These are phyloP conservation scores for Dinothrombium tinctorium DNA, from an alignment of 1,140 invertebrate genomes.

Conservation along the genomic window DNA sequence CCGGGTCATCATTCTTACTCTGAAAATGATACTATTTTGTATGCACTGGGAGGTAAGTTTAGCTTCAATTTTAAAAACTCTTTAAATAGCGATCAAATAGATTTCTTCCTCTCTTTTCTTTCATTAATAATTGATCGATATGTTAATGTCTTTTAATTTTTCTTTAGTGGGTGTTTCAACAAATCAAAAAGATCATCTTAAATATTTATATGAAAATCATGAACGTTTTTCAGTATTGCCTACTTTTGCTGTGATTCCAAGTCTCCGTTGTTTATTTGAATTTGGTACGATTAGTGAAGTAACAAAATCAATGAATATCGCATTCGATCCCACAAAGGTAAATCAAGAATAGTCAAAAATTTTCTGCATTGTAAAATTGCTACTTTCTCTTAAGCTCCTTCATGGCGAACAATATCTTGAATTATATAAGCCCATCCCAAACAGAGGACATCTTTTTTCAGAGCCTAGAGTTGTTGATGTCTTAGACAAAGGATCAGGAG, in stretches of 20 bases:
- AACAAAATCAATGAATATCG: slow-evolving; percentile 36
- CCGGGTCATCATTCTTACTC: slow-evolving; percentile 31
- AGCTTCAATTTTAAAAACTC: too few species aligned
- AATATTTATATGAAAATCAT: slow-evolving; percentile 70
- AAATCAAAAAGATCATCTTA: slow-evolving; percentile 39
- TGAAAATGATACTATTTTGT: slow-evolving; percentile 53
- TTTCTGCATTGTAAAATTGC: too few species aligned
- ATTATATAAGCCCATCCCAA: slow-evolving; percentile 45
- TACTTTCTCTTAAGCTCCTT: too few species aligned
- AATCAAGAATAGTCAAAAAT: too few species aligned
- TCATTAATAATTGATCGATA: background rate
- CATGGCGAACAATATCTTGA: slow-evolving; percentile 96
- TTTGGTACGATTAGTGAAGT: slow-evolving; percentile 29
- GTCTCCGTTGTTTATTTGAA: slow-evolving; percentile 33
- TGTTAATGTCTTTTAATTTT: background rate
- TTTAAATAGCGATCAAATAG: slow-evolving; percentile 7
- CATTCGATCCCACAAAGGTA: slow-evolving; percentile 42
- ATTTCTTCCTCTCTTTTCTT: background rate
- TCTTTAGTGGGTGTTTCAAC: slow-evolving; percentile 53
- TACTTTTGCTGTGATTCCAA: slow-evolving; percentile 57
- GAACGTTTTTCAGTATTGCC: slow-evolving; percentile 62
- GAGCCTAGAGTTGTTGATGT: slow-evolving; percentile 44
- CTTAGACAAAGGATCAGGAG: slow-evolving; percentile 78
- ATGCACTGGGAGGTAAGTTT: slow-evolving; percentile 65
- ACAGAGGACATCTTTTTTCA: slow-evolving; percentile 39